phyloP scores from a whole-genome alignment of 2,888 invertebrate genomes.

The Agrochola macilenta region DNA sequence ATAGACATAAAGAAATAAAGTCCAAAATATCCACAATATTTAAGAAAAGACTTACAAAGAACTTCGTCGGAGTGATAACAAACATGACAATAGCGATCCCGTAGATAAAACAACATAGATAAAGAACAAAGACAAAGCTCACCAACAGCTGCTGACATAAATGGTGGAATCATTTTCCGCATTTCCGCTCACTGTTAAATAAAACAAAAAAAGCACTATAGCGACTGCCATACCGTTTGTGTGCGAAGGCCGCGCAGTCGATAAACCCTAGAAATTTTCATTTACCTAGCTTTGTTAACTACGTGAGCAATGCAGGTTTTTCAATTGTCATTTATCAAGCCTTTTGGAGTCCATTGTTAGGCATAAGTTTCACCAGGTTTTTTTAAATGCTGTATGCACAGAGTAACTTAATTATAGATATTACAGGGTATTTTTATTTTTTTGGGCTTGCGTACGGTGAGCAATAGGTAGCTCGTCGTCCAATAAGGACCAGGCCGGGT shows the following conservation, averaged over 20 bases:
- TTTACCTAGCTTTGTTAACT: constrained; percentile 22
- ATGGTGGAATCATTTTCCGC: constrained; percentile 28
- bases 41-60: not conserved
- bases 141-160: constrained; percentile 13
- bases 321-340: constrained; percentile 13
- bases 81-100: not conserved
- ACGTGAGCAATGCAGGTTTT: constrained; percentile 16
- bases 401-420: not conserved
- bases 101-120: constrained; percentile 5
- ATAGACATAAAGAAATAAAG: not conserved
- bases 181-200: constrained; percentile 28
- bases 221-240: constrained; percentile 6
- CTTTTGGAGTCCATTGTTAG: not conserved
- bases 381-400: not conserved
- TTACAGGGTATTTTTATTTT: not conserved
- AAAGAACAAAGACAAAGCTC: not conserved
- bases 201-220: constrained; percentile 24
- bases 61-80: too few species aligned
- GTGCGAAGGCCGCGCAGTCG: constrained; percentile 17
- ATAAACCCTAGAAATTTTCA: constrained; percentile 21
- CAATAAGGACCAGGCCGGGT: too few species aligned
- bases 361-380: not conserved
- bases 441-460: too few species aligned
- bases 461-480: too few species aligned
- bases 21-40: not conserved